Conservation (phyloP, 2,888 invertebrate genomes). For the Icerya purchasi region DNA sequence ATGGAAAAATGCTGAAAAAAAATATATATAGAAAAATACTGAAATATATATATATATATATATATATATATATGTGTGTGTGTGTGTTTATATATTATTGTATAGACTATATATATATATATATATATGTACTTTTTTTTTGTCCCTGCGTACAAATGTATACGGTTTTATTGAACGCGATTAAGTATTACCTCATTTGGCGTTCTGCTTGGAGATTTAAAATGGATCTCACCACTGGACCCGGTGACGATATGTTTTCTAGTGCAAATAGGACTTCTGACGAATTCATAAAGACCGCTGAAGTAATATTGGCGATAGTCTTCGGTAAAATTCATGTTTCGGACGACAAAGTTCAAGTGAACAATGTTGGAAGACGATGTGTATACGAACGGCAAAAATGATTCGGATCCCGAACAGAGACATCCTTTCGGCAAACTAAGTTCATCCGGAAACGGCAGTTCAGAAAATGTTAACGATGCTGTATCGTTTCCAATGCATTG, state of each 20-base stretch:
- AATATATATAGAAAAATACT: background rate
- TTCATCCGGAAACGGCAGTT: constrained; percentile 17
- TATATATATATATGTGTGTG: background rate
- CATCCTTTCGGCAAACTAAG: constrained; percentile 41
- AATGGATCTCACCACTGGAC: constrained; percentile 51
- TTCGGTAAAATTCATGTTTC: constrained; percentile 63
- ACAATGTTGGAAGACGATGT: constrained; percentile 52
- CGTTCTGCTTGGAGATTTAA: constrained; percentile 31
- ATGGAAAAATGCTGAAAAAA: background rate
- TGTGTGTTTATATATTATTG: background rate
- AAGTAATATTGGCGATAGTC: constrained; percentile 68
- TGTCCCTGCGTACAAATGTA: background rate
- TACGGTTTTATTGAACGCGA: too few species aligned
- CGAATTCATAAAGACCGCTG: constrained; percentile 63
- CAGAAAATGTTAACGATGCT: constrained; percentile 40
- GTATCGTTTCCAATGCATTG: constrained; percentile 48
- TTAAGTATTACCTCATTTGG: constrained; percentile 35
- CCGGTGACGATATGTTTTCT: constrained; percentile 47
- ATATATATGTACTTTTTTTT: background rate
- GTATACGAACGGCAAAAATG: constrained; percentile 44
- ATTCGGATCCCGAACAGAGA: constrained; percentile 39
- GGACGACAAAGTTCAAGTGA: constrained; percentile 59
- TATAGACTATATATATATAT: background rate
- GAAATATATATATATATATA: background rate
- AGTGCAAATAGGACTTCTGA: constrained; percentile 46